These are phyloP conservation scores for Odontophorus gujanensis DNA, from an alignment of 2,113 vertebrate species.

Conservation along the genomic window DNA sequence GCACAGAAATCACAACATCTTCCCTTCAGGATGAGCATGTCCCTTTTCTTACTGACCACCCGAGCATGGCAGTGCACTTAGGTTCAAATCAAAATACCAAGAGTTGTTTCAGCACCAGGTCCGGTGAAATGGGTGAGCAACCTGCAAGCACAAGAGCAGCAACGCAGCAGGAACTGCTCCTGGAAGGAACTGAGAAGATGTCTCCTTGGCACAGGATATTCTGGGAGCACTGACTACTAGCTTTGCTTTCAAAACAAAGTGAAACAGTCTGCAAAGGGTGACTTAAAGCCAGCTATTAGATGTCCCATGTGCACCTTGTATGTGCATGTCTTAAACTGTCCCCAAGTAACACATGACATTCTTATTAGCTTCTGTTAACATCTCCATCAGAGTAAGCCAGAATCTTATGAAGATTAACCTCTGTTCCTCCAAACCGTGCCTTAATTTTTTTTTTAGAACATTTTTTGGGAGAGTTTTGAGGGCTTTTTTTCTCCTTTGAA, in stretches of 20 bases:
- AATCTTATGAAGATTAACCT: slow-evolving; percentile 56
- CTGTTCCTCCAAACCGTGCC: slow-evolving; percentile 47
- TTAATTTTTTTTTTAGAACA: slow-evolving; percentile 60
- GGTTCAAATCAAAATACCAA: background rate
- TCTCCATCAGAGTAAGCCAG: slow-evolving; percentile 39
- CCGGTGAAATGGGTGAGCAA: background rate
- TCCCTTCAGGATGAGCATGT: background rate
- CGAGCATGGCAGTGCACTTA: background rate
- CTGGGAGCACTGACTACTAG: background rate
- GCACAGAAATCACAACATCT: background rate
- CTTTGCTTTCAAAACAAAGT: slow-evolving; percentile 25
- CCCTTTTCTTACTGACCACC: background rate
- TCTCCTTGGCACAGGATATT: background rate
- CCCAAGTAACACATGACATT: slow-evolving; percentile 57
- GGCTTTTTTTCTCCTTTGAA: slow-evolving; percentile 26
- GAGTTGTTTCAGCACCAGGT: background rate
- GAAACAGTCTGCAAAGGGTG: background rate
- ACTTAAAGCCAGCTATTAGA: slow-evolving; percentile 35
- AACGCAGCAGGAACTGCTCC: background rate
- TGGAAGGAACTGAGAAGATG: background rate
- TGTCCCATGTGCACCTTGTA: slow-evolving; percentile 27
- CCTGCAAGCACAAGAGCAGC: background rate
- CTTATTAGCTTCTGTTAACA: slow-evolving; percentile 53
- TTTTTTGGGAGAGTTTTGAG: slow-evolving; percentile 17
- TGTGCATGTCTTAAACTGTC: background rate